Evolutionary conservation across 2,113 vertebrate species (phyloP).

Genomic region (Progne subis): DNA sequence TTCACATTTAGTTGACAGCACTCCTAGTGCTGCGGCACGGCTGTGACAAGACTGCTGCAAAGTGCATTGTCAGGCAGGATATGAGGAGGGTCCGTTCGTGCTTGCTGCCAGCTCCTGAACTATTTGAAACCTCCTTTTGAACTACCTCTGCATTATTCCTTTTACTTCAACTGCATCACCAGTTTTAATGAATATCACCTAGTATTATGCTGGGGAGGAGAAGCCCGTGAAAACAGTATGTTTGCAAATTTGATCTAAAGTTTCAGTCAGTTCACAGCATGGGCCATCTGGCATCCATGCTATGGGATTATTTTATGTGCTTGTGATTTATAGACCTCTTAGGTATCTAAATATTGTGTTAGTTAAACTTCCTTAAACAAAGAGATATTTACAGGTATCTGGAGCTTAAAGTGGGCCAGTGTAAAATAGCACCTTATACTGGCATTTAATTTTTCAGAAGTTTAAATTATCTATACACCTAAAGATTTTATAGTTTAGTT

Average conservation of each 20-base stretch:
- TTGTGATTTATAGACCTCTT: neutral
- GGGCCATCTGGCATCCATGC: neutral
- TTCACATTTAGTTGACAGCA: neutral
- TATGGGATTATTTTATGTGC: neutral
- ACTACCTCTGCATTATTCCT: neutral
- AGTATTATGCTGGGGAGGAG: neutral
- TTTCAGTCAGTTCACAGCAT: neutral
- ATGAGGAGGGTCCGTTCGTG: accelerated
- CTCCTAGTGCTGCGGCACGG: neutral
- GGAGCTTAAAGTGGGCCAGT: neutral
- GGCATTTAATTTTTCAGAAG: neutral
- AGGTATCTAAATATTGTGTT: neutral
- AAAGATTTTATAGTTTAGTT: too few species aligned
- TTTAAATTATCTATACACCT: neutral
- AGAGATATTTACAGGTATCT: neutral
- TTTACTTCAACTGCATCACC: neutral
- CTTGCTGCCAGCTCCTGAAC: neutral
- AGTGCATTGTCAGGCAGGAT: neutral
- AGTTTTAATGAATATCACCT: neutral
- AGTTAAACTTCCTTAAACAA: neutral
- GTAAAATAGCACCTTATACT: neutral
- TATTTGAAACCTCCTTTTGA: neutral
- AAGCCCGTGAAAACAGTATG: neutral
- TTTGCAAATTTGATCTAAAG: neutral
- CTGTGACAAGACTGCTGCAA: neutral